Percentiles rank a stretch among this genome's conserved stretches.
Evolutionary conservation across 2,113 vertebrate species (phyloP).

Genomic region (Paedocypris sp.): DNA sequence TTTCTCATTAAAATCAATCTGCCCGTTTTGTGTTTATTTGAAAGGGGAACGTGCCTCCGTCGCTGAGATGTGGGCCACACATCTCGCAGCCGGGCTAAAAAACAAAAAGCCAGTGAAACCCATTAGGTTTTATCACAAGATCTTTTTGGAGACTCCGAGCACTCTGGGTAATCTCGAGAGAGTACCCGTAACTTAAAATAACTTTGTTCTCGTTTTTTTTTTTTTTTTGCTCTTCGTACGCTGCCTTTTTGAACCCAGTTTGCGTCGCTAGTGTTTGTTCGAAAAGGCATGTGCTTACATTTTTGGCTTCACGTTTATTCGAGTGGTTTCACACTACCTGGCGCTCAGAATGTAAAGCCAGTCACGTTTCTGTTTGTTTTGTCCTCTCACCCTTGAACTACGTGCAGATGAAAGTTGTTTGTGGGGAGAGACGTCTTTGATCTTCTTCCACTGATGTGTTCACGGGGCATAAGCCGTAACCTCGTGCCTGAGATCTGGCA

Average conservation of each 20-base stretch:
- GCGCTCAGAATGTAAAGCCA: too few relatives aligned
- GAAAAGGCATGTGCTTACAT: too few relatives aligned
- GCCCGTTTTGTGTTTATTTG: conserved; percentile 1
- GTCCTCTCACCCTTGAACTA: not conserved
- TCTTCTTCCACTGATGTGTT: conserved; percentile 19
- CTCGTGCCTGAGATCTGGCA: conserved; percentile 46
- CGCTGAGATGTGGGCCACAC: conserved; percentile 14
- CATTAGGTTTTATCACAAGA: conserved; percentile 17
- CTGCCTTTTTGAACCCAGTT: too few relatives aligned
- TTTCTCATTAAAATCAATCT: conserved; percentile 1
- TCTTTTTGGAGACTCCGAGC: conserved; percentile 8
- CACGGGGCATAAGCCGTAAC: conserved; percentile 49
- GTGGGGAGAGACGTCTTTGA: not conserved
- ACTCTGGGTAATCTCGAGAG: conserved; percentile 3
- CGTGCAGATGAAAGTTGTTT: conserved; percentile 11
- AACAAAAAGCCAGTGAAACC: conserved; percentile 9
- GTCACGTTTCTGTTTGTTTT: not conserved
- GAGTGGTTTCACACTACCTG: too few relatives aligned
- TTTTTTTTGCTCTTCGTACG: too few relatives aligned
- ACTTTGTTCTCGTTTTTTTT: not conserved
- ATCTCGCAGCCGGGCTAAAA: not conserved
- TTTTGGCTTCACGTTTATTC: too few relatives aligned
- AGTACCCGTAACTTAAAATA: not conserved
- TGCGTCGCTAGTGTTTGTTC: too few relatives aligned
- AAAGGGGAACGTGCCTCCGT: not conserved